These are phyloP conservation scores for Epinotia nisella DNA, from an alignment of 2,888 invertebrate species.

Conservation along the genomic window DNA sequence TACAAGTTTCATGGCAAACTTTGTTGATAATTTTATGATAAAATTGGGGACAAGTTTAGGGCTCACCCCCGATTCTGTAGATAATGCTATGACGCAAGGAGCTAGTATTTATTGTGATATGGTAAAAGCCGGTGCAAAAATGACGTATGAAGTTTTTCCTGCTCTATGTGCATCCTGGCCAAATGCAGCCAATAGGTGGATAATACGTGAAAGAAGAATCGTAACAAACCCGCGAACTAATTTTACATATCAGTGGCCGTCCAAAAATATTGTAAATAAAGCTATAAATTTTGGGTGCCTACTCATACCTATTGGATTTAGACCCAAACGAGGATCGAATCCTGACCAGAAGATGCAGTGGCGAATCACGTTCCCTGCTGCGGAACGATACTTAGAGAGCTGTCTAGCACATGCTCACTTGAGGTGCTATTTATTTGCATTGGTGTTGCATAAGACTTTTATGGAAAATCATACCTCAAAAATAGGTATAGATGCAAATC, in stretches of 20 bases:
- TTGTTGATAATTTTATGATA: slow-evolving; percentile 86
- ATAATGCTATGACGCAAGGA: slow-evolving; percentile 85
- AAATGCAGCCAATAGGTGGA: slow-evolving; percentile 88
- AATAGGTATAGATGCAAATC: slow-evolving; percentile 88
- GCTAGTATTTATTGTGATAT: slow-evolving; percentile 87
- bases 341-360: slow-evolving; percentile 88
- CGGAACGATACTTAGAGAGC: slow-evolving; percentile 90
- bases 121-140: slow-evolving; percentile 68
- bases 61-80: slow-evolving; percentile 81
- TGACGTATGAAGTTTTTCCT: slow-evolving; percentile 88
- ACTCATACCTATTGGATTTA: slow-evolving; percentile 88
- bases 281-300: slow-evolving; percentile 88
- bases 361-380: slow-evolving; percentile 91
- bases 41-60: slow-evolving; percentile 85
- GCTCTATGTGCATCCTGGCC: slow-evolving; percentile 90
- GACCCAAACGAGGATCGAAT: slow-evolving; percentile 86
- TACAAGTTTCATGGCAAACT: slow-evolving; percentile 87
- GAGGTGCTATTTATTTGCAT: slow-evolving; percentile 87
- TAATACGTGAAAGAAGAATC: slow-evolving; percentile 84
- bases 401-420: slow-evolving; percentile 89
- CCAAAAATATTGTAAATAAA: slow-evolving; percentile 86
- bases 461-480: slow-evolving; percentile 87
- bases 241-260: slow-evolving; percentile 88
- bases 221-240: slow-evolving; percentile 84
- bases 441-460: slow-evolving; percentile 89